A percentile compares a stretch with the other conserved stretches of the same genome.
Evolutionary conservation across 2,888 invertebrate species (phyloP).

Genomic region (Scaptomyza flava): DNA sequence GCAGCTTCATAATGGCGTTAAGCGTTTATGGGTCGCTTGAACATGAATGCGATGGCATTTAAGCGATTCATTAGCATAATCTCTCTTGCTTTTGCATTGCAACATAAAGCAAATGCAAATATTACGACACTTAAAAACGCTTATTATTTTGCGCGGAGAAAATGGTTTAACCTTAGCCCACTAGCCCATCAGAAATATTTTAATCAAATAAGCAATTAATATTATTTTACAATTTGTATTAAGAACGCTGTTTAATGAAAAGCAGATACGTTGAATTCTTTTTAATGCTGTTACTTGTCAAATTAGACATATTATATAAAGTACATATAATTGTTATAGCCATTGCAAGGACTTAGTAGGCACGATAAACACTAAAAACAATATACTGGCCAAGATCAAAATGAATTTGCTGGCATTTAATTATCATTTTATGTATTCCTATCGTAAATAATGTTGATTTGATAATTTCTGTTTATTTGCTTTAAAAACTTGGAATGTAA

Average conservation of each 20-base stretch:
- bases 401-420: slow-evolving; percentile 47
- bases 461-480: neutral
- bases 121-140: slow-evolving; percentile 11
- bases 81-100: slow-evolving; percentile 13
- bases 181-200: neutral
- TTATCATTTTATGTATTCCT: slow-evolving; percentile 39
- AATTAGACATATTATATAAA: too few relatives aligned
- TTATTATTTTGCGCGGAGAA: neutral
- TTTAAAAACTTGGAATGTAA: neutral
- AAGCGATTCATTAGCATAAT: slow-evolving; percentile 33
- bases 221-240: neutral
- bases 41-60: neutral
- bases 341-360: slow-evolving; percentile 42
- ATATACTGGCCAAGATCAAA: too few relatives aligned
- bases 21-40: slow-evolving; percentile 4
- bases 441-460: neutral
- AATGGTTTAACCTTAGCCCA: neutral
- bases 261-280: too few relatives aligned
- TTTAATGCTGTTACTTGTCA: too few relatives aligned
- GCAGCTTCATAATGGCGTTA: neutral
- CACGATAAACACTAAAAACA: slow-evolving; percentile 6
- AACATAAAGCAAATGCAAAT: too few relatives aligned
- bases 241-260: too few relatives aligned
- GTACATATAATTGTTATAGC: slow-evolving; percentile 15
- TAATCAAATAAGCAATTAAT: neutral